Base-by-base conservation (phyloP, 2,888 invertebrate genomes). In the Polydrusus cervinus region DNA sequence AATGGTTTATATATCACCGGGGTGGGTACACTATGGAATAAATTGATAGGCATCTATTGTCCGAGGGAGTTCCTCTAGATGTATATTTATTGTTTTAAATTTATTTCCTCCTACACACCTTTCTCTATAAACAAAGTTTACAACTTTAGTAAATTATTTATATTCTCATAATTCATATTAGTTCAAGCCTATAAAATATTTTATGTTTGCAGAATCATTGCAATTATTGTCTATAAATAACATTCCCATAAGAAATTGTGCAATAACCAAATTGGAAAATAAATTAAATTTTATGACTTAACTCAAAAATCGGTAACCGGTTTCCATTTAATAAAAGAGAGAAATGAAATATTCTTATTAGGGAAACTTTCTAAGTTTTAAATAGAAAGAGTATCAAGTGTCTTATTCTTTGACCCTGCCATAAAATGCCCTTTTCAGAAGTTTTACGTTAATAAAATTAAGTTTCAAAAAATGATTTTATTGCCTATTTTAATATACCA, bases 31-130 rank as follows among this genome's bases (percentile, higher is more conserved):
- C 16, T 10, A 34, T 55, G 47, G 64, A 60, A 38, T 55, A 66
- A 65, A 72, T 60, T 72, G 71, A 72, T 72, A 72, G 55, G 57
- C 71, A 72, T 72, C 71, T 66, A 72, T 55, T 71, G 64, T 71
- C 64, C 43, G 51, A 71, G 64, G 71, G 71, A 72, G 71, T 72
- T 72, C 71, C 71, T 25, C 25, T 65, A 43, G 45, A 66, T 45
- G 57, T 51, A 65, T 69, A 69, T 71, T 72, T 66, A 72, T 66
- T 60, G 57, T 66, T 65, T 65, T 43, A 55, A 60, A 55, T 53
- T 53, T 49, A 30, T 57, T 53, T 49, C 60, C 40, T 72, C 71
- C 71, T 55, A 72, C 71, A 64, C 71, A 71, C 71, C 71, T 71
- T 71, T 71, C 71, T 71, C 71, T 71, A 49, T 49, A 70, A 45